Percentiles rank a stretch among this genome's conserved stretches.
Conservation (phyloP, 2,113 vertebrate species). For the Scomber scombrus region DNA sequence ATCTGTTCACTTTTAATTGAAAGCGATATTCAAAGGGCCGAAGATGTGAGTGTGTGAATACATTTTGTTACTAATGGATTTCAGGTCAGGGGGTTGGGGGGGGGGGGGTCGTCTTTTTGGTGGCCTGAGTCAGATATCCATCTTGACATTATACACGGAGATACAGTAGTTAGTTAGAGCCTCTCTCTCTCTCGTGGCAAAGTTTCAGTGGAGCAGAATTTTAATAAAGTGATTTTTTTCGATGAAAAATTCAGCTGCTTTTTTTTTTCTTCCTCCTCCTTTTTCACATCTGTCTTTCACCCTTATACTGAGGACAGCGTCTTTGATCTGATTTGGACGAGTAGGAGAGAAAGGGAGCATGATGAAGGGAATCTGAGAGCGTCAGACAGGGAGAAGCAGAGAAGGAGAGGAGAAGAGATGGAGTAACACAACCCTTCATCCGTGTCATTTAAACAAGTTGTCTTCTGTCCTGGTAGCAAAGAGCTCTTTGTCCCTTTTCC, state of each 20-base stretch:
- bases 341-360: slow-evolving; percentile 33
- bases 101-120: slow-evolving; percentile 12
- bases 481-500: not conserved
- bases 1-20: slow-evolving; percentile 34
- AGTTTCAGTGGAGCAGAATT: slow-evolving; percentile 61
- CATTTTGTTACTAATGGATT: slow-evolving; percentile 47
- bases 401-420: not conserved
- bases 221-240: slow-evolving; percentile 56
- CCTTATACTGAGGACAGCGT: slow-evolving; percentile 49
- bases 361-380: slow-evolving; percentile 36
- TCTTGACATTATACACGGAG: slow-evolving; percentile 40
- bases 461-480: slow-evolving; percentile 32
- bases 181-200: slow-evolving; percentile 26
- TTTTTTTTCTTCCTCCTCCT: not conserved
- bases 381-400: not conserved
- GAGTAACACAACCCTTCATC: slow-evolving; percentile 20
- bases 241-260: slow-evolving; percentile 65
- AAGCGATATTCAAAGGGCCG: not conserved
- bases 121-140: slow-evolving; percentile 27
- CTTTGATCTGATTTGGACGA: slow-evolving; percentile 73
- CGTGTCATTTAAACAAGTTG: slow-evolving; percentile 37
- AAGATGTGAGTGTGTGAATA: slow-evolving; percentile 33
- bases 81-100: slow-evolving; percentile 29
- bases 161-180: slow-evolving; percentile 29
- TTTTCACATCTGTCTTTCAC: slow-evolving; percentile 36